A percentile compares a stretch with the other conserved stretches of the same genome.
phyloP scores from a whole-genome alignment of 2,888 invertebrate species.

The Xylota sylvarum region DNA sequence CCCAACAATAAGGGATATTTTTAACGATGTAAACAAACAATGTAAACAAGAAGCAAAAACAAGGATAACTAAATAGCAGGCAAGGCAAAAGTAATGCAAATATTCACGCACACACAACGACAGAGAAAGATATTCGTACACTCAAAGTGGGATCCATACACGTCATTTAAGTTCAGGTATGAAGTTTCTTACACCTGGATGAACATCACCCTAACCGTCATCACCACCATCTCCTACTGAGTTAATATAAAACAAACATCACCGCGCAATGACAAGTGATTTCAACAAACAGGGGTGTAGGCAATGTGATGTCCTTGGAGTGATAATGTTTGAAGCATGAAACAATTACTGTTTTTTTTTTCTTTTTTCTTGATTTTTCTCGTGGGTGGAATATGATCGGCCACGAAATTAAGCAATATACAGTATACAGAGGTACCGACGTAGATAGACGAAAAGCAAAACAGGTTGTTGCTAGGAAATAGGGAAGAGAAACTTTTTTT shows the following conservation, averaged over 20 bases:
- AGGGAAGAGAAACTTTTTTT: neutral
- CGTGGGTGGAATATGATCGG: neutral
- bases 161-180: slow-evolving; percentile 35
- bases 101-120: neutral
- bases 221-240: neutral
- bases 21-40: slow-evolving; percentile 59
- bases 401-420: slow-evolving; percentile 27
- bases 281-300: slow-evolving; percentile 28
- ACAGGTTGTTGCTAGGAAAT: slow-evolving; percentile 33
- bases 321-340: neutral
- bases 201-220: slow-evolving; percentile 11
- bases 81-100: slow-evolving; percentile 32
- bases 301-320: slow-evolving; percentile 12
- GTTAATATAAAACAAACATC: slow-evolving; percentile 38
- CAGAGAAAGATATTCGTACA: neutral
- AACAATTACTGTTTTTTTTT: slow-evolving; percentile 4
- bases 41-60: slow-evolving; percentile 31
- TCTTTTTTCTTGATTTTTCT: slow-evolving; percentile 13
- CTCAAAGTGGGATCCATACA: slow-evolving; percentile 3
- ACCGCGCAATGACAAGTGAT: slow-evolving; percentile 38
- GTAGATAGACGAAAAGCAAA: slow-evolving; percentile 11
- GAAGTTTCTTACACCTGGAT: slow-evolving; percentile 38
- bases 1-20: slow-evolving; percentile 33
- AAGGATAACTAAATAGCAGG: slow-evolving; percentile 30
- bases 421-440: neutral